Evolutionary conservation across 2,888 invertebrate species (phyloP).

Genomic region (Polylopha cassiicola): DNA sequence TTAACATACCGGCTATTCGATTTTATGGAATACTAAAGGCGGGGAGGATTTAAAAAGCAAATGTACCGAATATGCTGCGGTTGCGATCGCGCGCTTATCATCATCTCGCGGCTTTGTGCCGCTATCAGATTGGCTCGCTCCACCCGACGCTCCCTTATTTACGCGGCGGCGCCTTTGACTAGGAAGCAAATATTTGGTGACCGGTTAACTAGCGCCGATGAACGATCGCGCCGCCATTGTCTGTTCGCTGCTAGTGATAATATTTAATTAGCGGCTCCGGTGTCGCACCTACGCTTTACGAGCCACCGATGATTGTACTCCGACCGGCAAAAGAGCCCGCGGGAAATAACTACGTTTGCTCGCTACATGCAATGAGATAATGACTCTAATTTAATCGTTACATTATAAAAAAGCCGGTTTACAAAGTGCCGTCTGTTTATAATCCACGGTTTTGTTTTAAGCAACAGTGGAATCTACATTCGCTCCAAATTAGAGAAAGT

Average conservation of each 20-base stretch:
- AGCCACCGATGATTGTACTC: constrained; percentile 40
- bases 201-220: constrained; percentile 69
- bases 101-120: constrained; percentile 56
- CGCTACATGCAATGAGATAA: constrained; percentile 18
- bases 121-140: constrained; percentile 57
- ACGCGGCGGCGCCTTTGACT: constrained; percentile 67
- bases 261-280: constrained; percentile 72
- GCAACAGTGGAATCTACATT: constrained; percentile 10
- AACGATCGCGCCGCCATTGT: constrained; percentile 63
- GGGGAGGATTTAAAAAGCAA: constrained; percentile 40
- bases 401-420: constrained; percentile 20
- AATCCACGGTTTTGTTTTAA: constrained; percentile 6
- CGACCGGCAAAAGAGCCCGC: constrained; percentile 55
- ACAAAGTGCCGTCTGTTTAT: constrained; percentile 14
- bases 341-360: constrained; percentile 35
- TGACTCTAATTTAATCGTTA: constrained; percentile 23
- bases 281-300: constrained; percentile 64
- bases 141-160: constrained; percentile 51
- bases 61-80: constrained; percentile 42
- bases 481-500: constrained; percentile 4
- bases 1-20: constrained; percentile 16
- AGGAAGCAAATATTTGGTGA: constrained; percentile 68
- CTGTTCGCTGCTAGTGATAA: constrained; percentile 65
- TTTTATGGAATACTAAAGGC: constrained; percentile 13
- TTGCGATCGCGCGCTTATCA: constrained; percentile 57